These are phyloP conservation scores for Magallana gigas DNA, from an alignment of 1,140 invertebrate genomes.

Conservation along the genomic window DNA sequence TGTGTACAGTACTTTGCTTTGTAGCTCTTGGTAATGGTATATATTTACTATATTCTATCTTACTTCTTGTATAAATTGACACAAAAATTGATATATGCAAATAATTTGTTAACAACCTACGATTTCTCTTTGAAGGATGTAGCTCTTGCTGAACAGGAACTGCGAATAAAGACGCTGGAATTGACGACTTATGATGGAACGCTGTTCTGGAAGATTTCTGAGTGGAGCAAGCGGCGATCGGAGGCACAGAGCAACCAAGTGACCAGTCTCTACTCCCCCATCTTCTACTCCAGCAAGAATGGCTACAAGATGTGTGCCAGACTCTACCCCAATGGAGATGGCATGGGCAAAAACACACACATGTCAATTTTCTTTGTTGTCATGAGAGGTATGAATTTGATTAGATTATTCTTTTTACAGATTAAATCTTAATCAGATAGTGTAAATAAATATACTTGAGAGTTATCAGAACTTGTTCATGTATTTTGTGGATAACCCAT, in stretches of 20 bases:
- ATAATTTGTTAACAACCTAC: neutral
- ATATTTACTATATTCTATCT: no score
- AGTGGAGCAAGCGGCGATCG: constrained; percentile 69
- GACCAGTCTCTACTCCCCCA: constrained; percentile 75
- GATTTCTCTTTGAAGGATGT: constrained; percentile 62
- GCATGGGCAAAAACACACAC: constrained; percentile 79
- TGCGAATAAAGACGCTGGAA: constrained; percentile 67
- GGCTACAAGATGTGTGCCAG: constrained; percentile 90
- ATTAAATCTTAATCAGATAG: no score
- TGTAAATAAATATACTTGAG: no score
- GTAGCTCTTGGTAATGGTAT: no score
- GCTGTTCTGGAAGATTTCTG: constrained; percentile 74
- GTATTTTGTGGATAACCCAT: no score
- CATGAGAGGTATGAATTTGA: constrained; percentile 72
- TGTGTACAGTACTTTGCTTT: neutral
- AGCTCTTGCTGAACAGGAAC: constrained; percentile 67
- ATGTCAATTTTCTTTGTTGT: constrained; percentile 78
- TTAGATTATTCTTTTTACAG: neutral
- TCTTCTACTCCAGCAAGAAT: constrained; percentile 73
- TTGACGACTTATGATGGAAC: constrained; percentile 73
- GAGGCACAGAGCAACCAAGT: constrained; percentile 72
- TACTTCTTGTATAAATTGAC: no score
- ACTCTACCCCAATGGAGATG: constrained; percentile 88
- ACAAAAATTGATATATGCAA: no score
- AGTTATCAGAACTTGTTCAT: no score